Evolutionary conservation across 2,888 invertebrate species (phyloP).

Genomic region (Aquatica leii): DNA sequence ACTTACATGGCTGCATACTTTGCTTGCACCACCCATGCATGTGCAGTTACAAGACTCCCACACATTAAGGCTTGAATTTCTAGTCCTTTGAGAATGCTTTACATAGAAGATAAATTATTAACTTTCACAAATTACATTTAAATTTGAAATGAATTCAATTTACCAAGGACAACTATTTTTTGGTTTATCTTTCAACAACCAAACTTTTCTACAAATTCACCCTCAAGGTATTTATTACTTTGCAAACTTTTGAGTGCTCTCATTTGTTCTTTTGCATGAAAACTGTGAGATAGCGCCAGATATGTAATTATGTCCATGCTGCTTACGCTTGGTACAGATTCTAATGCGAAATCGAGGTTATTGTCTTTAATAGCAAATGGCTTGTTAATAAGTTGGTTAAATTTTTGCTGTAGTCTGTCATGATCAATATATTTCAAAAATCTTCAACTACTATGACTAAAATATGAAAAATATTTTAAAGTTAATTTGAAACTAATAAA

Average conservation of each 20-base stretch:
- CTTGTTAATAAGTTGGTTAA: too few species aligned
- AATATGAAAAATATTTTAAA: too few species aligned
- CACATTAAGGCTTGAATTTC: background rate
- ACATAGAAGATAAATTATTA: background rate
- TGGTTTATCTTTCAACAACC: background rate
- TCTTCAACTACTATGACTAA: too few species aligned
- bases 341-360: too few species aligned
- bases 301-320: constrained; percentile 7
- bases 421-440: too few species aligned
- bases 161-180: background rate
- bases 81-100: background rate
- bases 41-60: background rate
- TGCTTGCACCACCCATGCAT: background rate
- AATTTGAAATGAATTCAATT: background rate
- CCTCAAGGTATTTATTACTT: constrained; percentile 3
- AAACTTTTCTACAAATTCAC: background rate
- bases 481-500: too few species aligned
- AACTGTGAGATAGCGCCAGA: constrained; percentile 10
- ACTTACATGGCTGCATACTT: constrained; percentile 2
- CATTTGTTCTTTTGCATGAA: constrained; percentile 11
- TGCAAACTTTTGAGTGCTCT: constrained; percentile 1
- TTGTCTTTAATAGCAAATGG: background rate
- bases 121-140: too few species aligned
- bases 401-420: too few species aligned
- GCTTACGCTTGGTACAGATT: background rate